Conservation (phyloP, 2,797 vertebrate genomes). For the Microtus agrestis region DNA sequence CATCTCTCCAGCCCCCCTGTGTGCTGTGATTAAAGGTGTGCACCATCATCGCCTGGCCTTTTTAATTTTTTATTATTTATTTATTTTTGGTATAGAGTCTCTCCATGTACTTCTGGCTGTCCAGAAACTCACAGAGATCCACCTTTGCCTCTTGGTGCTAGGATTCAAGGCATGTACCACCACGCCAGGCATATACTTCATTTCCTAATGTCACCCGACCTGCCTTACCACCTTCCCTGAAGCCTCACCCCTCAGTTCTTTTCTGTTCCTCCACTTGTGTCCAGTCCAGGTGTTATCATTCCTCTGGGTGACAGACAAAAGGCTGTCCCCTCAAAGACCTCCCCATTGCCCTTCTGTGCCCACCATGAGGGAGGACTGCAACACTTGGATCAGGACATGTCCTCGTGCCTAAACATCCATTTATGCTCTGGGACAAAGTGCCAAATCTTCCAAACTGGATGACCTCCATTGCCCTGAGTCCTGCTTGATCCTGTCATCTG, state of each 20-base stretch:
- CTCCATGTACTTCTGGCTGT: neutral
- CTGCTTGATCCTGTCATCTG: neutral
- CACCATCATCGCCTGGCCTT: too few species aligned
- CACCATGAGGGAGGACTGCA: neutral
- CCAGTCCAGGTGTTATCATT: neutral
- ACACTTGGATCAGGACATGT: neutral
- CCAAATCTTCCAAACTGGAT: neutral
- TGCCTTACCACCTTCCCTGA: neutral
- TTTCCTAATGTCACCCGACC: neutral
- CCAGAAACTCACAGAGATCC: neutral
- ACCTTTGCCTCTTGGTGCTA: neutral
- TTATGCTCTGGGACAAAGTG: slow-evolving; percentile 1
- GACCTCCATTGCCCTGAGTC: rapidly evolving
- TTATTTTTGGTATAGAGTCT: neutral
- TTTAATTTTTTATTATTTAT: too few species aligned
- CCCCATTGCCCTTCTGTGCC: neutral
- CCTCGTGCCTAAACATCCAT: neutral
- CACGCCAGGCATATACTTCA: neutral
- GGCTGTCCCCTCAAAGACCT: neutral
- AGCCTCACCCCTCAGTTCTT: neutral
- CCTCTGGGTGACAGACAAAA: neutral
- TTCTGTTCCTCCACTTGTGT: neutral
- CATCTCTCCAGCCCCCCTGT: too few species aligned
- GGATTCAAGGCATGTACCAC: neutral
- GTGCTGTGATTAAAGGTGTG: too few species aligned